Base-by-base conservation (phyloP, 2,888 invertebrate genomes). In the Epiblema foenella region DNA sequence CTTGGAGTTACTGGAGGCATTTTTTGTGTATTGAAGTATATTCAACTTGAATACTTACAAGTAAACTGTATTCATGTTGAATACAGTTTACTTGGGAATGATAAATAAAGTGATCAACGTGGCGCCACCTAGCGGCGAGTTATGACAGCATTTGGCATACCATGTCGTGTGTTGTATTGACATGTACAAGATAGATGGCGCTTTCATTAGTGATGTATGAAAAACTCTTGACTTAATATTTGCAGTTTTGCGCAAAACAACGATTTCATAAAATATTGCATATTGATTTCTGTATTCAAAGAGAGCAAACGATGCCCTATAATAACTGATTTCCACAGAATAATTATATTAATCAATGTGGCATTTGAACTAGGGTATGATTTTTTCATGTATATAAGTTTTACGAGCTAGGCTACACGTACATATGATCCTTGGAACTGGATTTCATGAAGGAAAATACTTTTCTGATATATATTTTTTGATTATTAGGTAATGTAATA, bases 41-140 rank as follows among this genome's bases (percentile, higher is more conserved):
- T n/a, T n/a, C n/a, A n/a, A n/a, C n/a, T n/a, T n/a, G n/a, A n/a
- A n/a, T n/a, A n/a, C n/a, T n/a, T n/a, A n/a, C n/a, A n/a, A n/a
- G n/a, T n/a, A n/a, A n/a, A n/a, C n/a, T n/a, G n/a, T n/a, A n/a
- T n/a, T n/a, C n/a, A n/a, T n/a, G 20, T 18, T 62, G 12, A 15
- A n/a, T n/a, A n/a, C n/a, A 39, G 39, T 54, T 29, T 60, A 39
- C 20, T 39, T 64, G 54, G 39, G 52, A 66, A 66, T 17, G 24
- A 42, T 33, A 29, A 66, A 54, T 20, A 39, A 57, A 56, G 20
- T 64, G 29, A 10, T 17, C 39, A 64, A 54, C 29, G 29, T 56
- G n/a, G 2, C 57, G 65, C 57, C 65, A 66, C 12, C 65, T 66
- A 46, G 29, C n/a, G n/a, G 24, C 46, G n/a, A 46, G 46, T n/a